phyloP scores from a whole-genome alignment of 1,140 invertebrate genomes.

The Berghia stephanieae region DNA sequence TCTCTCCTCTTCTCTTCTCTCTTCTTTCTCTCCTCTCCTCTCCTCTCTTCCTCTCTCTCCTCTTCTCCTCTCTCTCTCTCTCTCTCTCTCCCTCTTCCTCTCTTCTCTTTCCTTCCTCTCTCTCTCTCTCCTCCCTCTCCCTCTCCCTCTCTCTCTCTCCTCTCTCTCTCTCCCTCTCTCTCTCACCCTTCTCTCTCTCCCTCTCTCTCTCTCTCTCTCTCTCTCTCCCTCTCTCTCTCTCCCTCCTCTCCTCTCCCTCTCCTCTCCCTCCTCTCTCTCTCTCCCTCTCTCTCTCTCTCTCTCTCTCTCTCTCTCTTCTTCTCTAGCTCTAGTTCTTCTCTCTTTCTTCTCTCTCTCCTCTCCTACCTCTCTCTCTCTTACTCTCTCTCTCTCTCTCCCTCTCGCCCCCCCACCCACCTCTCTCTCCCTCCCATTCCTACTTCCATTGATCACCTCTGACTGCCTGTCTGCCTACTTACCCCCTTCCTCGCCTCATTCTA shows the following conservation, averaged over 20 bases:
- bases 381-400: neutral
- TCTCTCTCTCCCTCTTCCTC: neutral
- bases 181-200: neutral
- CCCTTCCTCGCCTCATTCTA: too few species aligned
- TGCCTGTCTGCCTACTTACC: too few species aligned
- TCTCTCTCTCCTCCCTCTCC: neutral
- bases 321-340: too few species aligned
- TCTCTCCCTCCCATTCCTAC: neutral
- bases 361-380: neutral
- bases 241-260: conserved; percentile 8
- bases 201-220: conserved; percentile 12
- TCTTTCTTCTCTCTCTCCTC: too few species aligned
- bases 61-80: conserved; percentile 9
- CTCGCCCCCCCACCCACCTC: neutral
- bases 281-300: neutral
- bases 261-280: neutral
- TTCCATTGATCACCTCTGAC: neutral
- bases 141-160: neutral
- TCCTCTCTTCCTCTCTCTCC: neutral
- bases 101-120: neutral
- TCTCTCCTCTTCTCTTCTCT: neutral
- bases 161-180: neutral
- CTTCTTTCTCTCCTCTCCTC: neutral
- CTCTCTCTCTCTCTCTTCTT: neutral
- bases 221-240: conserved; percentile 20